Evolutionary conservation across 2,888 invertebrate species (phyloP).

Genomic region (Eilema sororculum): DNA sequence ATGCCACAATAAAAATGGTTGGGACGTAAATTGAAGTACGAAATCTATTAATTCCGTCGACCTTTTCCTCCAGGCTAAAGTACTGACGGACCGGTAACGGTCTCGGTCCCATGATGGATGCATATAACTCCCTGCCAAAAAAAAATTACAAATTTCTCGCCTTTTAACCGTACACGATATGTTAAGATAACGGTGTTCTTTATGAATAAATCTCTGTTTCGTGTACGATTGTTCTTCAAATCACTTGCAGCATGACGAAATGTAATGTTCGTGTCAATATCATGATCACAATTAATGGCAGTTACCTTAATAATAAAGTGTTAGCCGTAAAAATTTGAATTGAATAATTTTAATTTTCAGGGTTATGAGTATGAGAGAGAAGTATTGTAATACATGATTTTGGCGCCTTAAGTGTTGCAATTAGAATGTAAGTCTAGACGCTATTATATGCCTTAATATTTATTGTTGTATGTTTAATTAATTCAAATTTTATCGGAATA

Average conservation of each 20-base stretch:
- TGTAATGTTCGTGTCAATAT: slow-evolving; percentile 52
- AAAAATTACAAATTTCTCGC: slow-evolving; percentile 80
- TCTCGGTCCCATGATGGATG: slow-evolving; percentile 63
- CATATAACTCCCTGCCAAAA: slow-evolving; percentile 57
- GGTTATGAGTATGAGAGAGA: slow-evolving; percentile 34
- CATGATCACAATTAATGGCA: slow-evolving; percentile 45
- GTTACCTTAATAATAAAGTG: slow-evolving; percentile 48
- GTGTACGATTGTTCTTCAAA: slow-evolving; percentile 55
- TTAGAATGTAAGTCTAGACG: slow-evolving; percentile 32
- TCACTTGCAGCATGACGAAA: slow-evolving; percentile 56
- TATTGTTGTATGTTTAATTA: slow-evolving; percentile 22
- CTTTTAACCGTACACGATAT: slow-evolving; percentile 70
- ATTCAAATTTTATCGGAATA: not conserved
- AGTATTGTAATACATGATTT: slow-evolving; percentile 34
- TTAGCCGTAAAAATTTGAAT: slow-evolving; percentile 26
- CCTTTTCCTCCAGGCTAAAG: slow-evolving; percentile 47
- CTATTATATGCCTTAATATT: slow-evolving; percentile 6
- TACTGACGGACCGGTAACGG: slow-evolving; percentile 55
- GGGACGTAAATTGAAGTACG: slow-evolving; percentile 40
- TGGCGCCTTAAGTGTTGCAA: slow-evolving; percentile 38
- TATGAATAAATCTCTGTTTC: slow-evolving; percentile 64
- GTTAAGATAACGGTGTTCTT: slow-evolving; percentile 77
- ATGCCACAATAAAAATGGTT: slow-evolving; percentile 22
- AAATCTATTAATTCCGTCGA: slow-evolving; percentile 55
- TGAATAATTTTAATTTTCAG: slow-evolving; percentile 43